phyloP scores from a whole-genome alignment of 2,888 invertebrate genomes.

The Baronia brevicornis region DNA sequence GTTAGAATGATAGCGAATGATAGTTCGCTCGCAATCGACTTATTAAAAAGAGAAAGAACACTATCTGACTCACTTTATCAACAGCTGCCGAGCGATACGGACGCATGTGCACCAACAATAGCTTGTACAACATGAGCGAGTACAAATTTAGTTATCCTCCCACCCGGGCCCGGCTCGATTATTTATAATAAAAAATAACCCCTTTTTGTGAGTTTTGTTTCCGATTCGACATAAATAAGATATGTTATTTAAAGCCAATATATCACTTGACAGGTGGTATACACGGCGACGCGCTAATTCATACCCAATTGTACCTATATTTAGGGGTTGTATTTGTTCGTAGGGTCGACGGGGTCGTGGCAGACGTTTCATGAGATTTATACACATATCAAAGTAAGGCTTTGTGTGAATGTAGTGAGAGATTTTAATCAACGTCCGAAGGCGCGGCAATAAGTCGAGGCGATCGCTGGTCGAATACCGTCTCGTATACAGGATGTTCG shows the following conservation, averaged over 20 bases:
- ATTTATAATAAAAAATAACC: conserved; percentile 60
- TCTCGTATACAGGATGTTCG: conserved; percentile 36
- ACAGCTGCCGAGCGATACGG: conserved; percentile 29
- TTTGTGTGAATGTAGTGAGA: conserved; percentile 69
- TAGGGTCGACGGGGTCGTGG: conserved; percentile 31
- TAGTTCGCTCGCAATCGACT: conserved; percentile 30
- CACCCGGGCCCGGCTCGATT: conserved; percentile 54
- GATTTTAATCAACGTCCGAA: conserved; percentile 71
- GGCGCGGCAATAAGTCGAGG: conserved; percentile 33
- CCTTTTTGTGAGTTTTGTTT: conserved; percentile 72
- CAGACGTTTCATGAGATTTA: conserved; percentile 66
- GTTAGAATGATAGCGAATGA: conserved; percentile 21
- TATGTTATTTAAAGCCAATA: conserved; percentile 75
- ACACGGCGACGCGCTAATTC: conserved; percentile 36
- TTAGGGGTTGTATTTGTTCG: conserved; percentile 34
- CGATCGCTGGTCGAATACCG: conserved; percentile 38
- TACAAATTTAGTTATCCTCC: conserved; percentile 73
- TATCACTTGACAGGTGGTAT: conserved; percentile 76
- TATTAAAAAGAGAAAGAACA: conserved; percentile 46
- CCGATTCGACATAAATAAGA: conserved; percentile 76
- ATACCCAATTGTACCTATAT: conserved; percentile 25
- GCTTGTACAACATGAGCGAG: conserved; percentile 57
- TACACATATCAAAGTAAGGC: conserved; percentile 70
- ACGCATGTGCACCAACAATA: conserved; percentile 37
- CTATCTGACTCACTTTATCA: conserved; percentile 63